These are phyloP conservation scores for Neuroscelio doddi DNA, from an alignment of 2,888 invertebrate species.

Conservation along the genomic window DNA sequence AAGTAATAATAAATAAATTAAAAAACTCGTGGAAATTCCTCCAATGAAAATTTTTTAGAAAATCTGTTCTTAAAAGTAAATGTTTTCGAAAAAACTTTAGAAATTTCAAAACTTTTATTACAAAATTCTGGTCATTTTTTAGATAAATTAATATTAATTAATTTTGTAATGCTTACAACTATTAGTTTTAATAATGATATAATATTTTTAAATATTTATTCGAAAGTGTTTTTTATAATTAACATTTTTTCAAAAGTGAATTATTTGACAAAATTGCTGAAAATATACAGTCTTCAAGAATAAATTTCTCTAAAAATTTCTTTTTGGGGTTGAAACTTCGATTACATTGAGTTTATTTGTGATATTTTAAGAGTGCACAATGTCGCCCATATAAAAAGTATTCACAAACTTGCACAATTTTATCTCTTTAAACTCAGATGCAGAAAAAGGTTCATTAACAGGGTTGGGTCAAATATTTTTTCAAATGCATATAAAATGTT, in stretches of 20 bases:
- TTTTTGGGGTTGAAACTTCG: too few species aligned
- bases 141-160: too few species aligned
- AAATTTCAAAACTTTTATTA: too few species aligned
- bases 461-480: not conserved
- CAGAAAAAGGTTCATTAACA: slow-evolving; percentile 16
- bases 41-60: not conserved
- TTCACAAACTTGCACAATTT: slow-evolving; percentile 14
- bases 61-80: not conserved
- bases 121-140: too few species aligned
- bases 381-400: slow-evolving; percentile 16
- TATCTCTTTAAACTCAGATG: too few species aligned
- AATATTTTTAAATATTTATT: not conserved
- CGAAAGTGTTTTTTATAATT: too few species aligned
- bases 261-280: not conserved
- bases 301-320: not conserved
- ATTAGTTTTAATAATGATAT: not conserved
- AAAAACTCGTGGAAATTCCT: not conserved
- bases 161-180: too few species aligned
- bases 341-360: not conserved
- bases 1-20: too few species aligned
- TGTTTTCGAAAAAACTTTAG: not conserved
- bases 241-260: too few species aligned
- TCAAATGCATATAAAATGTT: too few species aligned
- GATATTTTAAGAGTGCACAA: not conserved
- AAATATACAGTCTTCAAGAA: not conserved